Evolutionary conservation across 2,113 vertebrate species (phyloP).

Genomic region (Ceyx cyanopectus): DNA sequence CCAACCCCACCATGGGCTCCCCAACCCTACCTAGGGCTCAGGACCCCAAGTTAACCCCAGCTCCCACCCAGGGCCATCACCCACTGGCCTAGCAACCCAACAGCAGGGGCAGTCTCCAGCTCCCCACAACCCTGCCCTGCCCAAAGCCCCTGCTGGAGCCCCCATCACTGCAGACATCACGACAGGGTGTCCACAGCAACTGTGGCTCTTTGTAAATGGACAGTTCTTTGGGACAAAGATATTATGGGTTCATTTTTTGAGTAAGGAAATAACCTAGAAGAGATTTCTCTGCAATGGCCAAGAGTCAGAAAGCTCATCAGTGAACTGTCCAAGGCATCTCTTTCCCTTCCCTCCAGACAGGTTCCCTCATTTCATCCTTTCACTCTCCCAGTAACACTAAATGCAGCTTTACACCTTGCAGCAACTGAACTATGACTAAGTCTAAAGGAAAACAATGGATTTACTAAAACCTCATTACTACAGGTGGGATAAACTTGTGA

Average conservation of each 20-base stretch:
- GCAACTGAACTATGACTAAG: neutral
- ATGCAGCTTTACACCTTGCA: neutral
- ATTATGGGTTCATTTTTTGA: neutral
- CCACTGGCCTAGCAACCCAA: rapidly evolving
- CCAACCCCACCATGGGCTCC: too few relatives aligned
- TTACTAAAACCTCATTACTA: neutral
- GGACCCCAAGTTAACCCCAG: neutral
- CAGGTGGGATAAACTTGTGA: neutral
- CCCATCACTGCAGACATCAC: rapidly evolving
- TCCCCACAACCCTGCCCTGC: neutral
- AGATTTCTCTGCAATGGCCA: neutral
- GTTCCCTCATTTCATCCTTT: neutral
- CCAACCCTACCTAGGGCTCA: neutral
- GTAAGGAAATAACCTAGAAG: neutral
- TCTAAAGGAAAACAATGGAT: conserved; percentile 1
- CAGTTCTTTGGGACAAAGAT: neutral
- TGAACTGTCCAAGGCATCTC: neutral
- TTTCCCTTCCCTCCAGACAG: neutral
- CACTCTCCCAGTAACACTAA: neutral
- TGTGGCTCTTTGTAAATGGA: neutral
- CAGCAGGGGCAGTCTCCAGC: neutral
- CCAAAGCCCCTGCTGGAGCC: neutral
- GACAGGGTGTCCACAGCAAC: neutral
- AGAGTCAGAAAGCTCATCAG: neutral
- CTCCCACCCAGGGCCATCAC: too few relatives aligned